These are phyloP conservation scores for Phymanthus crucifer DNA, from an alignment of 92 coral and sea anemone genomes.

Conservation along the genomic window DNA sequence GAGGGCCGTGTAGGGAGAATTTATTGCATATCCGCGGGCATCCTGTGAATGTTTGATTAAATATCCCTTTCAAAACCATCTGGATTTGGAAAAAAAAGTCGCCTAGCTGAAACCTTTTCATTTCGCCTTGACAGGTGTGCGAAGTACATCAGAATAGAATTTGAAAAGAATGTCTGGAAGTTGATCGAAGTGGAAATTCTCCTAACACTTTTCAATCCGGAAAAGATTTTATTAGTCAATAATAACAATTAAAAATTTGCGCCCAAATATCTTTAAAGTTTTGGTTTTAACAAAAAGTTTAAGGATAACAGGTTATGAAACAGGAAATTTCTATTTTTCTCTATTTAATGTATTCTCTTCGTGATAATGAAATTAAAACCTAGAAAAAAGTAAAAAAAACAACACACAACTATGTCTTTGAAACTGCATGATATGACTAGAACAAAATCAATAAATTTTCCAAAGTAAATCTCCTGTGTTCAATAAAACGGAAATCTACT, in stretches of 20 bases:
- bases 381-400: background rate
- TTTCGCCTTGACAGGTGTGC: background rate
- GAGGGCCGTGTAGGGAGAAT: background rate
- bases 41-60: background rate
- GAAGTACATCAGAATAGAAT: background rate
- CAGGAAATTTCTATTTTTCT: no score
- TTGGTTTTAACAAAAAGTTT: no score
- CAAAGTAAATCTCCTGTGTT: background rate
- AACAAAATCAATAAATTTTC: background rate
- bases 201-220: background rate
- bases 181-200: constrained; percentile 4
- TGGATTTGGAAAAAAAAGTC: background rate
- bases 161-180: background rate
- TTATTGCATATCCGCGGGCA: background rate
- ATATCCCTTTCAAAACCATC: background rate
- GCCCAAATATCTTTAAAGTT: background rate
- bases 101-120: background rate
- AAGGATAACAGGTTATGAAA: no score
- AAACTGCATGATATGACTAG: background rate
- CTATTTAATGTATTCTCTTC: no score
- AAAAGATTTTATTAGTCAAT: background rate
- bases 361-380: no score
- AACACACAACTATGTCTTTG: background rate
- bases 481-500: background rate
- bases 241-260: background rate